Percentiles rank a stretch among this genome's conserved stretches.
These are phyloP conservation scores for Butorides virescens DNA, from an alignment of 2,113 vertebrate species.

Conservation along the genomic window DNA sequence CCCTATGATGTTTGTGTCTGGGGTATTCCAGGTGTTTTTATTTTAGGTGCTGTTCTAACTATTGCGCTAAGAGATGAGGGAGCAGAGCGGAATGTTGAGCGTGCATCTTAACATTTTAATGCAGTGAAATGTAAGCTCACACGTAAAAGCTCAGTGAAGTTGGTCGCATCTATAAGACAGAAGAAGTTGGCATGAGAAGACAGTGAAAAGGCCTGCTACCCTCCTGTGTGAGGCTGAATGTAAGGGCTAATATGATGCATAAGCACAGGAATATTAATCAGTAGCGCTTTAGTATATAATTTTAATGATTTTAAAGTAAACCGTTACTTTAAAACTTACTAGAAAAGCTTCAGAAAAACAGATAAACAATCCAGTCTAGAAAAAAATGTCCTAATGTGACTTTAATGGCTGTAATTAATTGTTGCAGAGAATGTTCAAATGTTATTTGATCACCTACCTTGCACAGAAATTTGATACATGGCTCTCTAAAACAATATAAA, in stretches of 20 bases:
- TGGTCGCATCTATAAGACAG: not conserved
- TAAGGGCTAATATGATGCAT: no score
- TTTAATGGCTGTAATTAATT: not conserved
- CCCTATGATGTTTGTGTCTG: rapidly evolving
- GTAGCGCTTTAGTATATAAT: not conserved
- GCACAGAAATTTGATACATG: not conserved
- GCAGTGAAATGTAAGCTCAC: not conserved
- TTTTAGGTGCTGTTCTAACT: not conserved
- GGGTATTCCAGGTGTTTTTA: not conserved
- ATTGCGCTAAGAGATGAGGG: not conserved
- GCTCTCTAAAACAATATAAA: not conserved
- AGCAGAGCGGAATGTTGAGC: not conserved
- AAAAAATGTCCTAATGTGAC: not conserved
- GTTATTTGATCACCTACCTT: not conserved
- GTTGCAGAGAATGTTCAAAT: not conserved
- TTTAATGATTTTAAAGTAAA: not conserved
- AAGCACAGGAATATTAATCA: not conserved
- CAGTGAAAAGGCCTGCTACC: not conserved
- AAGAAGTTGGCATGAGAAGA: not conserved
- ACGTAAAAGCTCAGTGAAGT: not conserved
- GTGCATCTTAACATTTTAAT: not conserved
- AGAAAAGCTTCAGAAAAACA: not conserved
- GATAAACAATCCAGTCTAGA: not conserved
- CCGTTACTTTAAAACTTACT: not conserved
- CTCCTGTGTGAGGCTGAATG: not conserved